phyloP scores from a whole-genome alignment of 2,888 invertebrate genomes.

The Apocheima hispidaria region DNA sequence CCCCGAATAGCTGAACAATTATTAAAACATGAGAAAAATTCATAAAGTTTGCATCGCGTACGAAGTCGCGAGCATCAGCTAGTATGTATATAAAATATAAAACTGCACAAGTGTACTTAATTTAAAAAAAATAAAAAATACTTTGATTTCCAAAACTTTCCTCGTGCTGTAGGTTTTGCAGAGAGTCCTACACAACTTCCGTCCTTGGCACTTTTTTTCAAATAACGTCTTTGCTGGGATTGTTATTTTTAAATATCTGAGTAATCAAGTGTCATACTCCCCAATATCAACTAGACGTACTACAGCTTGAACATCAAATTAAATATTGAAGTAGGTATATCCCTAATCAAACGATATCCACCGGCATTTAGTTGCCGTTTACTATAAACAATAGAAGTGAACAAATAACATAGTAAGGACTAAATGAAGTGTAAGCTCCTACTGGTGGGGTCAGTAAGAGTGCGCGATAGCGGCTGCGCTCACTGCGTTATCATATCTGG shows the following conservation, averaged over 20 bases:
- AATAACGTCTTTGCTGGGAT: neutral
- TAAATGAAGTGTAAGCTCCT: slow-evolving; percentile 24
- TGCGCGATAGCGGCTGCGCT: slow-evolving; percentile 37
- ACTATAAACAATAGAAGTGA: slow-evolving; percentile 20
- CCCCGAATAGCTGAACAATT: too few relatives aligned
- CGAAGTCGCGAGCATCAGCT: too few relatives aligned
- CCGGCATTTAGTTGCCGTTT: slow-evolving; percentile 14
- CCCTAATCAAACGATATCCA: slow-evolving; percentile 6
- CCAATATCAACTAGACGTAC: too few relatives aligned
- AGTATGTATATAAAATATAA: too few relatives aligned
- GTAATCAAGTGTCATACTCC: too few relatives aligned
- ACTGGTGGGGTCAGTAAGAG: slow-evolving; percentile 38
- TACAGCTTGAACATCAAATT: neutral
- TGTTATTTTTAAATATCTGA: too few relatives aligned
- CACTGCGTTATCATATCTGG: slow-evolving; percentile 47
- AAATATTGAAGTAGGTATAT: neutral
- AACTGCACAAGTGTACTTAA: too few relatives aligned
- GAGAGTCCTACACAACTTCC: neutral
- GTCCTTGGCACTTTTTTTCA: neutral
- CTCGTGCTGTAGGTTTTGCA: too few relatives aligned
- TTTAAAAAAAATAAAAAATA: too few relatives aligned
- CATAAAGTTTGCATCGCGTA: too few relatives aligned
- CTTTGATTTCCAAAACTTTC: too few relatives aligned
- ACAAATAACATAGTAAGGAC: slow-evolving; percentile 20
- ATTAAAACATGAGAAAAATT: too few relatives aligned